Evolutionary conservation across 2,888 invertebrate genomes (phyloP).

Genomic region (Dynastes tityus): DNA sequence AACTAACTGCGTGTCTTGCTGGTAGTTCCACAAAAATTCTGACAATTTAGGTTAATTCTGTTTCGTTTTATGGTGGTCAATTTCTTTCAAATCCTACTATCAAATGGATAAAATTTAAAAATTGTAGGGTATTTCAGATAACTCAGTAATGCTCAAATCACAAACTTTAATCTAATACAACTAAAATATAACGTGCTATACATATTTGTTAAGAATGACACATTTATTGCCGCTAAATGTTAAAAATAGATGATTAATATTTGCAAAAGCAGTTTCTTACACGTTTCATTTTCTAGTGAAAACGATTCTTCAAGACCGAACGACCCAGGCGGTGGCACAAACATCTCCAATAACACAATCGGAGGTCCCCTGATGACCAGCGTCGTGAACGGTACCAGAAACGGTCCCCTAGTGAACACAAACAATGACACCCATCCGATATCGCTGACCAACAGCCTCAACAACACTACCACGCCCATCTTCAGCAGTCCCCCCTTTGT

Average conservation of each 20-base stretch:
- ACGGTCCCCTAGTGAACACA: constrained; percentile 60
- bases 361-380: constrained; percentile 85
- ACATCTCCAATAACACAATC: constrained; percentile 68
- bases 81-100: no score
- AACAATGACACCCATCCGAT: constrained; percentile 63
- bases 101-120: no score
- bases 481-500: constrained; percentile 61
- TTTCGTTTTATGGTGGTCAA: no score
- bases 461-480: constrained; percentile 55
- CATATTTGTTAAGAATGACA: no score
- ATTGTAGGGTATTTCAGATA: no score
- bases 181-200: no score
- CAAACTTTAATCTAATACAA: no score
- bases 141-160: no score
- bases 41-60: no score
- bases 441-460: constrained; percentile 61
- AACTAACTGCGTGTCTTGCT: no score
- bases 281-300: constrained; percentile 60
- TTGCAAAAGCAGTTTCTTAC: not conserved
- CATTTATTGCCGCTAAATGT: no score
- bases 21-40: no score
- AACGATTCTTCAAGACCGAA: constrained; percentile 65
- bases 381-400: constrained; percentile 77
- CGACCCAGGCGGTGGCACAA: constrained; percentile 66
- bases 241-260: not conserved